Evolutionary conservation across 2,888 invertebrate genomes (phyloP).

Genomic region (Parnassius glacialis): DNA sequence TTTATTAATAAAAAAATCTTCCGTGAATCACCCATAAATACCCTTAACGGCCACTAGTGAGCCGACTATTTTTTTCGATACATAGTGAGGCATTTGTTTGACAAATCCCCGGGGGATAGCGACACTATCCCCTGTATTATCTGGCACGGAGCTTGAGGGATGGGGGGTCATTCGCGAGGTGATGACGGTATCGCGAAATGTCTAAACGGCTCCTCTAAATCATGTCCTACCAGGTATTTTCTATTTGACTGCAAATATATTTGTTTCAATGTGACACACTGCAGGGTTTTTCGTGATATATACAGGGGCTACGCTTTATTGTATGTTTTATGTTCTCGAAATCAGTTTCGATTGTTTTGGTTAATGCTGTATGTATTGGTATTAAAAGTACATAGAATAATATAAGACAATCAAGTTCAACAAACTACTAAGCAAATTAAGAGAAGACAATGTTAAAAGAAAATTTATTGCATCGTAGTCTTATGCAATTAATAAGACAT

Average conservation of each 20-base stretch:
- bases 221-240: constrained; percentile 69
- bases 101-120: constrained; percentile 76
- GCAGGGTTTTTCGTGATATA: constrained; percentile 55
- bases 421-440: constrained; percentile 68
- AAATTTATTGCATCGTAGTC: constrained; percentile 81
- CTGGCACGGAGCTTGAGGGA: constrained; percentile 66
- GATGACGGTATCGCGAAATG: constrained; percentile 72
- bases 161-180: constrained; percentile 76
- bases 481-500: constrained; percentile 80
- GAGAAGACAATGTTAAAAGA: constrained; percentile 72
- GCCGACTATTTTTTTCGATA: constrained; percentile 77
- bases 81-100: constrained; percentile 77
- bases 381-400: background rate
- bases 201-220: constrained; percentile 65
- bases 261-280: constrained; percentile 48
- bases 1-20: constrained; percentile 80
- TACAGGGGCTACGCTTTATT: constrained; percentile 8
- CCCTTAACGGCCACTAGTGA: constrained; percentile 75
- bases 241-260: constrained; percentile 48
- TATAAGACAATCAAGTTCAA: background rate
- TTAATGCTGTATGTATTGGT: too few relatives aligned
- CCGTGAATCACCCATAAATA: constrained; percentile 77
- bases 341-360: too few relatives aligned
- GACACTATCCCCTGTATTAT: constrained; percentile 74
- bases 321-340: background rate